These are phyloP conservation scores for Crax fasciolata DNA, from an alignment of 2,797 vertebrate genomes.

Conservation along the genomic window DNA sequence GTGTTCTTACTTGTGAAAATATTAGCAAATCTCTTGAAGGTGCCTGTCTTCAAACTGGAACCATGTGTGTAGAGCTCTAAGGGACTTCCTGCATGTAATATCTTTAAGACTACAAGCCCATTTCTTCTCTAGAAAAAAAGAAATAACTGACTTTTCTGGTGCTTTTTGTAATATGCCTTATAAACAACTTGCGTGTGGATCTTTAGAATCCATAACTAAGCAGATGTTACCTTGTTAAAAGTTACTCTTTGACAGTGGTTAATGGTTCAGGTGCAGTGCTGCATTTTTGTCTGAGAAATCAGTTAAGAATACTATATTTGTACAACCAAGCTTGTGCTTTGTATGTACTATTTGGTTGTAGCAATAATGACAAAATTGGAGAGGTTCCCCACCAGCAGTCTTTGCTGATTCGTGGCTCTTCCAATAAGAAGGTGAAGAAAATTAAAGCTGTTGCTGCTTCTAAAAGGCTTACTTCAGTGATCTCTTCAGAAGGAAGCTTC, in stretches of 20 bases:
- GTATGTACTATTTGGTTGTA: fast-evolving
- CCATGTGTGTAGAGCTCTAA: not conserved
- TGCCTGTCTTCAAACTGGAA: not conserved
- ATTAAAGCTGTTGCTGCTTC: not conserved
- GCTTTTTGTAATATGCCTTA: not conserved
- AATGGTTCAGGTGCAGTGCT: not conserved
- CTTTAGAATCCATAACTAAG: not conserved
- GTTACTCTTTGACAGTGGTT: not conserved
- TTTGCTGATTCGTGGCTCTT: not conserved
- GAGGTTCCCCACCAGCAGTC: not conserved
- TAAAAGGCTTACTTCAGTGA: not conserved
- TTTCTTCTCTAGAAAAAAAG: not conserved
- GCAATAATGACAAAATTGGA: not conserved
- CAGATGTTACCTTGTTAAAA: not conserved
- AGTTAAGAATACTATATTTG: not conserved
- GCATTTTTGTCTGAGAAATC: not conserved
- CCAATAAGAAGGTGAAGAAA: not conserved
- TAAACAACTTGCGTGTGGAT: not conserved
- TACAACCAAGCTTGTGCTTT: not conserved
- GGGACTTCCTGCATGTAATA: not conserved
- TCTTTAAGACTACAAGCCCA: not conserved
- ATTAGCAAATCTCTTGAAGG: not conserved
- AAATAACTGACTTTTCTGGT: not conserved
- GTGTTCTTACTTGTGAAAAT: slow-evolving; percentile 24
- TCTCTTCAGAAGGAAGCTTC: not conserved